Conservation (phyloP, 2,113 vertebrate species). For the Irena cyanogastra region DNA sequence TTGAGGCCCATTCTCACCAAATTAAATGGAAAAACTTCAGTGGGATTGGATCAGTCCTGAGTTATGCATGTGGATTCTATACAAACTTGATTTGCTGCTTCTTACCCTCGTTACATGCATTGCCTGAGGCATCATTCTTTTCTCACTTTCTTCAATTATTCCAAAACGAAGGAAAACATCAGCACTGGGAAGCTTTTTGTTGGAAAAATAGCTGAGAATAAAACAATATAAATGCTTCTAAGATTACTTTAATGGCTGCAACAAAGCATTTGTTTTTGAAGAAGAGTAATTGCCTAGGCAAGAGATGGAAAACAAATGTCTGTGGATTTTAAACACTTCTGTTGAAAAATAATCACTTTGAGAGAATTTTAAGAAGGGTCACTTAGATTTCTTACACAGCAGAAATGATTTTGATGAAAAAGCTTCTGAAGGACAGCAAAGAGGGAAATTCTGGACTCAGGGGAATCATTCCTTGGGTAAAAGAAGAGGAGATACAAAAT, state of each 20-base stretch:
- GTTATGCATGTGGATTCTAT: not conserved
- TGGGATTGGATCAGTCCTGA: not conserved
- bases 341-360: not conserved
- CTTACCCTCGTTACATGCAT: conserved; percentile 61
- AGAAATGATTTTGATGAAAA: not conserved
- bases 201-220: conserved; percentile 76
- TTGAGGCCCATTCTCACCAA: not conserved
- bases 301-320: not conserved
- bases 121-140: conserved; percentile 72
- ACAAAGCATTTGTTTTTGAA: not conserved
- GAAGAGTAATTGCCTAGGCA: not conserved
- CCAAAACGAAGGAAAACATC: conserved; percentile 74
- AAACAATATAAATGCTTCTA: not conserved
- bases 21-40: not conserved
- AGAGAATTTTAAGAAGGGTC: not conserved
- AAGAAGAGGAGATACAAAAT: not conserved
- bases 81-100: not conserved
- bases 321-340: not conserved
- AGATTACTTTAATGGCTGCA: not conserved
- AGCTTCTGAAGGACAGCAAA: not conserved
- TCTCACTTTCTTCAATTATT: conserved; percentile 56
- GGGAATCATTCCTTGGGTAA: not conserved
- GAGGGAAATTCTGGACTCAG: not conserved
- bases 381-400: not conserved
- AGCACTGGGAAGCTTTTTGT: conserved; percentile 64